Conservation (phyloP, 2,888 invertebrate genomes). For the Dorcus hopei region DNA sequence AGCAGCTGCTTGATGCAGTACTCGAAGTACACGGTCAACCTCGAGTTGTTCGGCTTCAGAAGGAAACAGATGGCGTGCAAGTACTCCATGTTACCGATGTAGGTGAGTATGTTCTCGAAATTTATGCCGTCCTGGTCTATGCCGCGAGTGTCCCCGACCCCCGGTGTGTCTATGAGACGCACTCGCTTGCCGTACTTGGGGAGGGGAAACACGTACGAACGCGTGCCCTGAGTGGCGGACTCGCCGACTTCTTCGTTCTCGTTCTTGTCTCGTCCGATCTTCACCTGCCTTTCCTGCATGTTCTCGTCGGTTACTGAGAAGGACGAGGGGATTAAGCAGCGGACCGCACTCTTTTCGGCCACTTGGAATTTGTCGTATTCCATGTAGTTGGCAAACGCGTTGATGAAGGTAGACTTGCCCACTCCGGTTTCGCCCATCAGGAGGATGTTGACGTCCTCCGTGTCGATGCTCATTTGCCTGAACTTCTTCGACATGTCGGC, state of each 20-base stretch:
- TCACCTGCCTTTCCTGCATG: conserved; percentile 23
- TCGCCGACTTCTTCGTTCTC: conserved; percentile 19
- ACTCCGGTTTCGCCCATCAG: conserved; percentile 42
- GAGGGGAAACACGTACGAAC: conserved; percentile 58
- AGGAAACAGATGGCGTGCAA: conserved; percentile 41
- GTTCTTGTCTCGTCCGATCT: conserved; percentile 31
- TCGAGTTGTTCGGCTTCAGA: conserved; percentile 36
- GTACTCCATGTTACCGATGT: conserved; percentile 35
- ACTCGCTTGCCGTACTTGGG: conserved; percentile 22
- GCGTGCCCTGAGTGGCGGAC: conserved; percentile 47
- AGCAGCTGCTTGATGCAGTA: conserved; percentile 42
- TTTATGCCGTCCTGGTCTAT: conserved; percentile 26
- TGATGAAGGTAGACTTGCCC: conserved; percentile 45
- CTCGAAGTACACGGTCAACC: conserved; percentile 37
- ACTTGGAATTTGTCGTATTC: conserved; percentile 29
- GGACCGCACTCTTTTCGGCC: conserved; percentile 22
- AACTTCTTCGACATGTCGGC: conserved; percentile 5
- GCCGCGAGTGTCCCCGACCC: conserved; percentile 33
- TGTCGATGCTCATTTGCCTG: conserved; percentile 9
- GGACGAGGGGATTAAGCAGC: conserved; percentile 35
- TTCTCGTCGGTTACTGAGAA: conserved; percentile 33
- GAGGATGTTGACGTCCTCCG: conserved; percentile 38
- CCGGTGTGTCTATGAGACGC: conserved; percentile 43
- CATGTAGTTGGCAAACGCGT: conserved; percentile 41
- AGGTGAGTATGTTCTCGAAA: conserved; percentile 31